Conservation (phyloP, 2,797 vertebrate species). For the Gephyroberyx darwinii region DNA sequence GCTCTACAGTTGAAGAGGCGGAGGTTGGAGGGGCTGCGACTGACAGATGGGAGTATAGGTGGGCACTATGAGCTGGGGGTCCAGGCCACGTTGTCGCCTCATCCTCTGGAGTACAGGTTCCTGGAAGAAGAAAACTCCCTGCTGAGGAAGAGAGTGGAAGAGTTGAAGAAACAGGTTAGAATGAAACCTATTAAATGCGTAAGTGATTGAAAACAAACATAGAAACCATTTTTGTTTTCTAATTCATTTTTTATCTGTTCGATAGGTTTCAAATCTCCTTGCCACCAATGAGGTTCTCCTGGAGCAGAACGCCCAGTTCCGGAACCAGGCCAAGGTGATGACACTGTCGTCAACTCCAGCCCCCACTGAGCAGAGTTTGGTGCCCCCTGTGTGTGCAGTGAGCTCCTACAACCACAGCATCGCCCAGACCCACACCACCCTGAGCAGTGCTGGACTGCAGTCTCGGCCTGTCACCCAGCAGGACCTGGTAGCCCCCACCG, state of each 20-base stretch:
- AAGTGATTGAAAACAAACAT: background rate
- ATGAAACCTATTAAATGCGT: background rate
- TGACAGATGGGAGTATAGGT: slow-evolving; percentile 76
- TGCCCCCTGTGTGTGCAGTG: slow-evolving; percentile 88
- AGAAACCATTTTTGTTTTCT: background rate
- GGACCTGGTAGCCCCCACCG: slow-evolving; percentile 89
- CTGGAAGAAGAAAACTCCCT: slow-evolving; percentile 94
- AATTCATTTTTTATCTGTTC: slow-evolving; percentile 10
- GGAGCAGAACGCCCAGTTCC: slow-evolving; percentile 98
- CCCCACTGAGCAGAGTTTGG: slow-evolving; percentile 90
- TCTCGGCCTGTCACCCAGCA: slow-evolving; percentile 92
- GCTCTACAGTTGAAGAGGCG: slow-evolving; percentile 91
- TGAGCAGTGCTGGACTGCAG: slow-evolving; percentile 95
- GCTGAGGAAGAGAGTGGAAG: slow-evolving; percentile 93
- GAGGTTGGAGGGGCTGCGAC: slow-evolving; percentile 88
- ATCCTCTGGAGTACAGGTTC: slow-evolving; percentile 90
- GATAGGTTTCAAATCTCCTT: slow-evolving; percentile 91
- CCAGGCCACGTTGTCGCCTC: slow-evolving; percentile 80
- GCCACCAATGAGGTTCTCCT: slow-evolving; percentile 98
- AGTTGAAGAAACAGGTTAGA: slow-evolving; percentile 95
- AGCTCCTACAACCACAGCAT: slow-evolving; percentile 97
- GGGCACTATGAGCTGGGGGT: slow-evolving; percentile 85
- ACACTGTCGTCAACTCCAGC: slow-evolving; percentile 91
- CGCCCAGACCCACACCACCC: slow-evolving; percentile 97
- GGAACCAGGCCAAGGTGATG: slow-evolving; percentile 95